These are phyloP conservation scores for Carabus problematicus DNA, from an alignment of 2,888 invertebrate species.

Conservation along the genomic window DNA sequence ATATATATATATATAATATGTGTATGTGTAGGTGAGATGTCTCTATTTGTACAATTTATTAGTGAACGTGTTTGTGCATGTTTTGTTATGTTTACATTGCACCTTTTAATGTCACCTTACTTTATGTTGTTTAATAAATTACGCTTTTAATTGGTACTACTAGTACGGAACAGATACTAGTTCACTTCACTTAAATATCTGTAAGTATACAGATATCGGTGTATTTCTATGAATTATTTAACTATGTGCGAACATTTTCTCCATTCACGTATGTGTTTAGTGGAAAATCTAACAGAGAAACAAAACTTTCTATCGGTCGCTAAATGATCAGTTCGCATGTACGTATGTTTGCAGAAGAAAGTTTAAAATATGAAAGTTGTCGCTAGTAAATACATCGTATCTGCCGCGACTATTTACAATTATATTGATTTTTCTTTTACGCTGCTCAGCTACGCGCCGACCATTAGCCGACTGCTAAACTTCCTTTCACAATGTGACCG, in stretches of 20 bases:
- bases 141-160: too few relatives aligned
- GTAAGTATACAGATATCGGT: too few relatives aligned
- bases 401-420: conserved; percentile 11
- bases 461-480: neutral
- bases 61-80: too few relatives aligned
- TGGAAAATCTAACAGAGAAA: conserved; percentile 24
- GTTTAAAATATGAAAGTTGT: conserved; percentile 36
- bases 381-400: conserved; percentile 21
- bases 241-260: conserved; percentile 8
- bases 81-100: too few relatives aligned
- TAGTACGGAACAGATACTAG: too few relatives aligned
- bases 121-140: too few relatives aligned
- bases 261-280: conserved; percentile 20
- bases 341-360: conserved; percentile 27
- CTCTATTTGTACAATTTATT: too few relatives aligned
- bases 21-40: too few relatives aligned
- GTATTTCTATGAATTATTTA: too few relatives aligned
- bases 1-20: too few relatives aligned
- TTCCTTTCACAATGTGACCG: neutral
- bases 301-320: conserved; percentile 32
- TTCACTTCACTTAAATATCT: too few relatives aligned
- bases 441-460: neutral
- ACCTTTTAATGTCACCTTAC: too few relatives aligned
- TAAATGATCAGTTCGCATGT: conserved; percentile 25
- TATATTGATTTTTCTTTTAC: conserved; percentile 20